phyloP scores from a whole-genome alignment of 2,797 vertebrate species.

The Danio aesculapii region DNA sequence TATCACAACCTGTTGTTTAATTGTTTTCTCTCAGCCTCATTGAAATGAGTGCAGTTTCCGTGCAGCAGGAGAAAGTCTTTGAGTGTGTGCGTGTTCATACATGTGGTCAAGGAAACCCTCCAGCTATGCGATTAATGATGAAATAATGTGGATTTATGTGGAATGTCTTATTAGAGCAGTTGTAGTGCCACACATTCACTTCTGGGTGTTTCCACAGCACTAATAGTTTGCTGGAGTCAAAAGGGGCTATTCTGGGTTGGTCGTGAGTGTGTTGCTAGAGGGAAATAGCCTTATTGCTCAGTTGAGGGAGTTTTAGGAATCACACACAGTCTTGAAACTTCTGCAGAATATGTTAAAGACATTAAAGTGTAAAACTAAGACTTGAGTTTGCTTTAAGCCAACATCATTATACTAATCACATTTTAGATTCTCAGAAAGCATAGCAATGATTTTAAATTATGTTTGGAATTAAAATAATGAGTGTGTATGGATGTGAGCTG shows the following conservation, averaged over 20 bases:
- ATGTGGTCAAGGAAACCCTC: slow-evolving; percentile 24
- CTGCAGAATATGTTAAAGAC: not conserved
- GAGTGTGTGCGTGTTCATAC: not conserved
- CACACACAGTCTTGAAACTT: not conserved
- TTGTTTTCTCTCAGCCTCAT: slow-evolving; percentile 19
- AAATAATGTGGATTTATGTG: not conserved
- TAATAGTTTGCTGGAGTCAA: not conserved
- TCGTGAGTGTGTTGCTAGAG: not conserved
- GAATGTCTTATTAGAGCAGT: not conserved
- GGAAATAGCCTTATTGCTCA: not conserved
- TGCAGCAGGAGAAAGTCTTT: not conserved
- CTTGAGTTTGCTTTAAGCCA: not conserved
- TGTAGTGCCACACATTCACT: not conserved
- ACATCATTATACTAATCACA: not conserved
- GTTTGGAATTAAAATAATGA: too few relatives aligned
- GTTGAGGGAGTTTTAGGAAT: not conserved
- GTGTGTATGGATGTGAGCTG: too few relatives aligned
- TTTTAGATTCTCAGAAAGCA: not conserved
- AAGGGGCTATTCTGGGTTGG: not conserved
- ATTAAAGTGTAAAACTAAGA: not conserved
- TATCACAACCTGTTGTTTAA: slow-evolving; percentile 44
- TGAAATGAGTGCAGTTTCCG: slow-evolving; percentile 2
- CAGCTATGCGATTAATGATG: slow-evolving; percentile 5
- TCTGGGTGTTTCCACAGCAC: not conserved
- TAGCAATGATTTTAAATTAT: not conserved